A percentile compares a stretch with the other conserved stretches of the same genome.
phyloP scores from a whole-genome alignment of 2,113 vertebrate genomes.

The human region GRCh38 chr14:87349501-87350000 shows the following conservation, averaged over 20 bases:
- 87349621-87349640: background rate
- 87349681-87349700: background rate
- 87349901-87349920: slow-evolving; percentile 57
- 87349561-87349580: background rate
- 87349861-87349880: background rate
- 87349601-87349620: slow-evolving; percentile 33
- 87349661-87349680: background rate
- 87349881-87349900: slow-evolving; percentile 42
- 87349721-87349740: background rate
- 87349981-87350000: slow-evolving; percentile 73
- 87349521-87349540: slow-evolving; percentile 9
- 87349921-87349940: slow-evolving; percentile 53
- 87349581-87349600: background rate
- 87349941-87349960: slow-evolving; percentile 77
- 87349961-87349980: slow-evolving; percentile 72
- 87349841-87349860: slow-evolving; percentile 47
- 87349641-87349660: background rate
- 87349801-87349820: background rate
- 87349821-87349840: background rate
- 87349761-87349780: background rate
- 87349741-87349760: background rate
- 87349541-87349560: background rate
- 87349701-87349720: background rate
- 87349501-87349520: background rate
- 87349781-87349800: background rate